Evolutionary conservation across 1,140 invertebrate species (phyloP).

Genomic region (Ruditapes philippinarum): DNA sequence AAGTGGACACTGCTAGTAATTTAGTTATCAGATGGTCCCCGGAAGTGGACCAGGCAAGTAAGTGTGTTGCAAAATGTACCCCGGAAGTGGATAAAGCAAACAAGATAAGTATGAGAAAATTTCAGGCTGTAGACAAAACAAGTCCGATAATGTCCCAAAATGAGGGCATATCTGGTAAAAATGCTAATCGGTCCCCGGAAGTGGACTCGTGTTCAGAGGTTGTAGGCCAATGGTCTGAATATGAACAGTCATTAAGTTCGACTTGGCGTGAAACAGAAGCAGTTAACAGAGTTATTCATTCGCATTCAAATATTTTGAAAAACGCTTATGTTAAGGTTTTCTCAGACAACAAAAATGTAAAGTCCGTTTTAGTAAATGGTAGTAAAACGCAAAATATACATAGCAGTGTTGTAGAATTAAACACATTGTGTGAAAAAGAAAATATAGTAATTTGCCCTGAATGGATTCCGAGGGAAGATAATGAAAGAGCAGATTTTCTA

Average conservation of each 20-base stretch:
- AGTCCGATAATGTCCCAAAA: neutral
- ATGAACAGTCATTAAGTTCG: neutral
- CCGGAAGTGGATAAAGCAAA: neutral
- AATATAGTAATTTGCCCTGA: neutral
- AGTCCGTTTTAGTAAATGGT: neutral
- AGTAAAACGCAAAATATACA: neutral
- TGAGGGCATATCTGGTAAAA: neutral
- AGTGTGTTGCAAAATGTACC: neutral
- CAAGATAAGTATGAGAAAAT: neutral
- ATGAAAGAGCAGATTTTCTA: conserved; percentile 33
- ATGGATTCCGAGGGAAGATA: conserved; percentile 52
- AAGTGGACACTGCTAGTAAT: neutral
- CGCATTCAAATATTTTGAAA: neutral
- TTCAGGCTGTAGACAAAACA: no score
- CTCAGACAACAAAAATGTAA: conserved; percentile 50
- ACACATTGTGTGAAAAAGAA: neutral
- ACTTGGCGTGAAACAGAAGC: conserved; percentile 29
- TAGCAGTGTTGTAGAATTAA: neutral
- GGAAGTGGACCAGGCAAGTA: neutral
- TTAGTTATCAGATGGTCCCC: no score
- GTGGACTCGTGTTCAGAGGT: neutral
- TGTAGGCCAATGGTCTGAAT: neutral
- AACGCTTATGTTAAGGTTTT: conserved; percentile 5
- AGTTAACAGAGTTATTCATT: neutral
- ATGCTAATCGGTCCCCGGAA: neutral